Conservation (phyloP, 2,113 vertebrate genomes). For the Silurus meridionalis region DNA sequence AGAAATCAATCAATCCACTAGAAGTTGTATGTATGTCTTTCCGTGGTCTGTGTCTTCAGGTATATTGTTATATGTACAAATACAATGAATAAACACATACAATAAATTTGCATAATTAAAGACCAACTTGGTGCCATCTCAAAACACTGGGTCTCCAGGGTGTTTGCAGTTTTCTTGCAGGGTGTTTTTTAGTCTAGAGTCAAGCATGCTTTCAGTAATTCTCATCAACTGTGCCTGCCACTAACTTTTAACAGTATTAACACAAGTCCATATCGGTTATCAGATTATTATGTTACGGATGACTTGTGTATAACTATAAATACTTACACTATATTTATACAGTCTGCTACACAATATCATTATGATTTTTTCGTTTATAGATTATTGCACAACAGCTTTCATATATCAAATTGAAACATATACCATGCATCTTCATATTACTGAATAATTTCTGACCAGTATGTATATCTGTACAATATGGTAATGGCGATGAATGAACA, state of each 20-base stretch:
- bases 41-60: not conserved
- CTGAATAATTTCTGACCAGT: not conserved
- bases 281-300: not conserved
- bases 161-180: not conserved
- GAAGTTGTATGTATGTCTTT: not conserved
- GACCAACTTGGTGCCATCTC: not conserved
- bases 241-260: not conserved
- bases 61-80: not conserved
- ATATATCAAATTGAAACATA: not conserved
- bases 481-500: too few species aligned
- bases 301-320: not conserved
- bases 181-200: too few species aligned
- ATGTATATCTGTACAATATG: not conserved
- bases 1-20: not conserved
- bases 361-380: not conserved
- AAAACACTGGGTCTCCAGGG: not conserved
- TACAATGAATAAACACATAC: not conserved
- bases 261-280: not conserved
- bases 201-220: not conserved
- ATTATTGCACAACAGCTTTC: not conserved
- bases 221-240: not conserved
- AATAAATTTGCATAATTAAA: not conserved
- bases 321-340: not conserved
- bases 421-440: not conserved
- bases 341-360: not conserved